phyloP scores from a whole-genome alignment of 2,113 vertebrate genomes.

The Ovibos moschatus region DNA sequence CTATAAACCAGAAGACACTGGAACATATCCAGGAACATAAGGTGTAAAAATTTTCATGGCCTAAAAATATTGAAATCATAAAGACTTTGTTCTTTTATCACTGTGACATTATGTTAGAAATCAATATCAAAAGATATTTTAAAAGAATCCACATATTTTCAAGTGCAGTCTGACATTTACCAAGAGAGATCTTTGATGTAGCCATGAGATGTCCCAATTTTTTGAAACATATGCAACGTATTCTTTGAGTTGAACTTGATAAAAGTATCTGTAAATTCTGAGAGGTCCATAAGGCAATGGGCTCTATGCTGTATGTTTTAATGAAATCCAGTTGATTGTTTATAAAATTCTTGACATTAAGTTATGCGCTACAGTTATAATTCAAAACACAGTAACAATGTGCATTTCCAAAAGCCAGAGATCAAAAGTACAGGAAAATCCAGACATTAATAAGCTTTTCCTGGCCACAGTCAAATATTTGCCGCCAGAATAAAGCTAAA shows the following conservation, averaged over 20 bases:
- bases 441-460: not conserved
- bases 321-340: not conserved
- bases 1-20: not conserved
- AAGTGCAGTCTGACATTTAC: not conserved
- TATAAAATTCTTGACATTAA: slow-evolving; percentile 33
- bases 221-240: not conserved
- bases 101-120: not conserved
- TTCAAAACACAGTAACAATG: not conserved
- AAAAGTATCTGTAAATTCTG: not conserved
- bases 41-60: not conserved
- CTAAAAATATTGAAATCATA: not conserved
- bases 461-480: not conserved
- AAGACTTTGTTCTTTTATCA: not conserved
- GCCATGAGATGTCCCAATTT: not conserved
- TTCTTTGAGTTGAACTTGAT: not conserved
- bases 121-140: not conserved
- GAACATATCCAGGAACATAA: not conserved
- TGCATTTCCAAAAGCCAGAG: not conserved
- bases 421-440: not conserved
- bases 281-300: not conserved
- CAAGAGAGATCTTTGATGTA: not conserved
- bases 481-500: not conserved
- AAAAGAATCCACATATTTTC: not conserved
- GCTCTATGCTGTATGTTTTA: not conserved
- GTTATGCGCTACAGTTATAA: not conserved